Percentiles rank a stretch among this genome's conserved stretches.
Evolutionary conservation across 2,888 invertebrate genomes (phyloP).

Genomic region (Argyra leucocephala): DNA sequence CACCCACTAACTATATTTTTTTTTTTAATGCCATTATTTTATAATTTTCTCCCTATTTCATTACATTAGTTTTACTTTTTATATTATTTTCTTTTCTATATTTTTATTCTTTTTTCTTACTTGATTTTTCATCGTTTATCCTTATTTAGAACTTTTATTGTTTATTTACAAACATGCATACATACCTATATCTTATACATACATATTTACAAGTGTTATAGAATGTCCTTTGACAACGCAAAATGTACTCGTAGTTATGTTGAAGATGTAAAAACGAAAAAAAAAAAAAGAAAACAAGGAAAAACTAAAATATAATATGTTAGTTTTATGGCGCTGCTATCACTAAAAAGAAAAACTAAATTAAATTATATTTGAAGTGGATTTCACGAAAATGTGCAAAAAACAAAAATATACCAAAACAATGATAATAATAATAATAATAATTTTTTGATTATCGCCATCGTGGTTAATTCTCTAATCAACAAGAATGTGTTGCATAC

Average conservation of each 20-base stretch:
- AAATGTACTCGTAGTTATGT: conserved; percentile 6
- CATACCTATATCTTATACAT: neutral
- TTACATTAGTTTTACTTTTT: neutral
- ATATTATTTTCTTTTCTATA: neutral
- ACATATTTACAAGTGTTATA: neutral
- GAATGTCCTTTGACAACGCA: neutral
- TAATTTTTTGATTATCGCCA: neutral
- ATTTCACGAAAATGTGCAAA: no score
- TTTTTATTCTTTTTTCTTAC: neutral
- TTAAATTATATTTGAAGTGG: no score
- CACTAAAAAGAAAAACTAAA: no score
- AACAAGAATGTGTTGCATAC: neutral
- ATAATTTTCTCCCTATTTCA: neutral
- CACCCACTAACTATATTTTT: conserved; percentile 1
- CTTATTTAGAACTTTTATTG: neutral
- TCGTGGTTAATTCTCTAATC: neutral
- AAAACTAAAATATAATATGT: no score
- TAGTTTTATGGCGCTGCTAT: no score
- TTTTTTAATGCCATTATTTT: neutral
- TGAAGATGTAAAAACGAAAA: neutral
- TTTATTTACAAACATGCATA: neutral
- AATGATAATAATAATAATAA: no score
- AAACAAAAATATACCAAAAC: no score
- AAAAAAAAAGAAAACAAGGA: neutral
- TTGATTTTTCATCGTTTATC: no score